Evolutionary conservation across 2,797 vertebrate species (phyloP), one percentile per base, ranked within the genome.

Genomic region (Graptemys geographica): DNA sequence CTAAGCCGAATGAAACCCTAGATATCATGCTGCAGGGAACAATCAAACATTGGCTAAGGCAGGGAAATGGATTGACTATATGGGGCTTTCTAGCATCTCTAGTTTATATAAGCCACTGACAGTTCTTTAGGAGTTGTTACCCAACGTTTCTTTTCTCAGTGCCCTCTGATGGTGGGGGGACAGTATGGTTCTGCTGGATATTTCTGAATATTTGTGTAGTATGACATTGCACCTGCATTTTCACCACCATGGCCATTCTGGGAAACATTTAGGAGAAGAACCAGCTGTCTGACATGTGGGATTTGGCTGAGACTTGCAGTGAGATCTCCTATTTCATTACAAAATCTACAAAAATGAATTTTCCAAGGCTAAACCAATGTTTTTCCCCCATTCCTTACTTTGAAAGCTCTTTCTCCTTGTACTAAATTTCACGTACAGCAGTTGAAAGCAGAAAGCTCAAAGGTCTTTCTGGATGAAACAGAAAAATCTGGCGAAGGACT

Each of bases 371-470:
- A 0, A 84, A 56, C 82, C 90, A 84, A 86, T 0, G 11, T 49
- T 49, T 69, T 49, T 4, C 11, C 55, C 23, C 21, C 11, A 3
- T 25, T 19, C 49, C 59, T 6, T 1, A 0, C 0, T 9, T 0
- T 81, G 72, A 8, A 37, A 4, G 0, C 21, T 56, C 6, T 49
- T 59, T 9, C 56, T 41, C 0, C 41, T 21, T 6, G 33, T 0
- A 4, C 5, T 52, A 76, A 10, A 25, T 15, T 5, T 11, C 1
- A 4, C 0, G 0, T 0, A 1, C 1, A 57, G 57, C 0, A 0
- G 37, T 51, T 10, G 52, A 9, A 3, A 27, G 25, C 44, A 62
- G 72, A 15, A 21, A 11, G 12, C 19, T 51, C 31, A 31, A n/a
- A 8, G 8, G n/a, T 6, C 27, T 55, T 55, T 53, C 51, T 74